Evolutionary conservation across 2,113 vertebrate species (phyloP), one percentile per base, ranked within the genome.

Genomic region (Corythornis cristatus): DNA sequence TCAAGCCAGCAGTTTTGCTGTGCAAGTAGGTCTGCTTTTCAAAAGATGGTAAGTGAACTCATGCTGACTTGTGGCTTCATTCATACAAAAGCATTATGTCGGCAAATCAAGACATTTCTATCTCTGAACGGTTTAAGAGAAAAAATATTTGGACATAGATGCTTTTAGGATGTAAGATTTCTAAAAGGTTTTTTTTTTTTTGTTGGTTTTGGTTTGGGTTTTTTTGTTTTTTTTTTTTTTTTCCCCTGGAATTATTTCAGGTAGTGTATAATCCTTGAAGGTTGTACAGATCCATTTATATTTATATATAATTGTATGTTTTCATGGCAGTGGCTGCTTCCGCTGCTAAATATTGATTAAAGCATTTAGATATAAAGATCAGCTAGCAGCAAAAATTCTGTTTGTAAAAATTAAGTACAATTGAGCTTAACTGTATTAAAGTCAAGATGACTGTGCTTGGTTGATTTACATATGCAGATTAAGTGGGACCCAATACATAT

Each of bases 1-100:
- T 48, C 72, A 66, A 71, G 56, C 48, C 57, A 61, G 81, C 82
- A 68, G 88, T 62, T 95, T 29, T 90, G 88, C 88, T 93, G 80
- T 71, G 86, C 65, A 60, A 86, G 79, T 62, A 43, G 64, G 31
- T 76, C 86, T 73, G 77, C 67, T 57, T 64, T 83, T 78, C 74
- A 64, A 11, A 85, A 57, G 67, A 31, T 42, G 65, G 28, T 26
- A 25, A 5, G 1, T 60, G 89, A 94, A 91, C 86, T 73, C 5
- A 0, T 26, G 61, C 56, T 88, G 92, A 78, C 77, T 91, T 45
- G 72, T 11, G 4, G 91, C 76, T 89, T 29, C 11, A 1, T 40
- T 76, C 4, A 2, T 83, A 3, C 42, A 40, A 40, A 40, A 84
- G 54, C 42, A 2, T 72, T 81, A 3, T 11, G 23, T 68, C 1